Evolutionary conservation across 2,888 invertebrate species (phyloP).

Genomic region (Toxonevra muliebris): DNA sequence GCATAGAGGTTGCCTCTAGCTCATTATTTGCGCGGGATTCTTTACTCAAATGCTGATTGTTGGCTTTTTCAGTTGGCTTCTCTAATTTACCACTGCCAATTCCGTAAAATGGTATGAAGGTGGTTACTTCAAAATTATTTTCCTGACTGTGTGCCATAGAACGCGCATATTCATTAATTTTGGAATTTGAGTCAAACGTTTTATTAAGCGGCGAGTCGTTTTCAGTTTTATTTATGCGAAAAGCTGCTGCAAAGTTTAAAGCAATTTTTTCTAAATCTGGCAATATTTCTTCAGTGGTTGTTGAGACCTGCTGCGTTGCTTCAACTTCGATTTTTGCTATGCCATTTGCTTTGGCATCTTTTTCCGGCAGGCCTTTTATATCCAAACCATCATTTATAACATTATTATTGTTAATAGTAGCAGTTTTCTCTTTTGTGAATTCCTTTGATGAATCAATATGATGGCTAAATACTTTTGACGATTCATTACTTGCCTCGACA

Average conservation of each 20-base stretch:
- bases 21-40: neutral
- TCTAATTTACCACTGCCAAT: constrained; percentile 6
- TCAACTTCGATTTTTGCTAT: neutral
- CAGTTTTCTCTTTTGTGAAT: neutral
- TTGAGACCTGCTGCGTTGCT: neutral
- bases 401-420: neutral
- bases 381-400: constrained; percentile 33
- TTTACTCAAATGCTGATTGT: neutral
- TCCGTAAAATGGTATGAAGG: no score
- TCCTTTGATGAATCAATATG: neutral
- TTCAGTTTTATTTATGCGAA: neutral
- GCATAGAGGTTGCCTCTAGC: neutral
- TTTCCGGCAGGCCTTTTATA: neutral
- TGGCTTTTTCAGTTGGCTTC: neutral
- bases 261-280: constrained; percentile 21
- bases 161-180: neutral
- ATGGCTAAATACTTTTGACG: neutral
- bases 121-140: neutral
- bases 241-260: neutral
- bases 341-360: neutral
- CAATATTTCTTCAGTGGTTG: constrained; percentile 19
- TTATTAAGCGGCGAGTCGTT: neutral
- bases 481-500: no score
- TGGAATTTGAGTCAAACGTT: no score
- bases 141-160: neutral